Percentiles rank a stretch among this genome's conserved stretches.
Conservation (phyloP, 2,113 vertebrate species). For the Eclectus roratus region DNA sequence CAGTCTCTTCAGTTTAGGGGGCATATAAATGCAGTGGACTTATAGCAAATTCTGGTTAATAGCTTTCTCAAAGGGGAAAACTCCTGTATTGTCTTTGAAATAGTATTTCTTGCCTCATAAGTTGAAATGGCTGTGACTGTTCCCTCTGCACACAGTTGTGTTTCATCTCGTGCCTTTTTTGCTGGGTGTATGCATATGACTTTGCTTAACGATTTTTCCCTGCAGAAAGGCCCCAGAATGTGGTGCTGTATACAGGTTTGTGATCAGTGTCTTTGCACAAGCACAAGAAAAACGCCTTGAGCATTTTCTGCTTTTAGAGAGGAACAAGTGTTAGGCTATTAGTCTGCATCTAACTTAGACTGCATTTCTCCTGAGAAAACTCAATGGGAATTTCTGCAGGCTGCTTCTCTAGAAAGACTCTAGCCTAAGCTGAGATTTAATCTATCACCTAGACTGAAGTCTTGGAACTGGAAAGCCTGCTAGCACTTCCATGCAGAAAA, state of each 20-base stretch:
- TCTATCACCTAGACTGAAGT: background rate
- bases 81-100: conserved; percentile 66
- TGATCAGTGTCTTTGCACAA: conserved; percentile 58
- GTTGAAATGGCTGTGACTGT: conserved; percentile 57
- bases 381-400: conserved; percentile 2
- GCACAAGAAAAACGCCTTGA: conserved; percentile 60
- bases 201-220: conserved; percentile 68
- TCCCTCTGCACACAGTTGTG: conserved; percentile 15
- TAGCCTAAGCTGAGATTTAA: conserved; percentile 32
- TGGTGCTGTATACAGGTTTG: conserved; percentile 24
- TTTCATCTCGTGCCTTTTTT: conserved; percentile 49
- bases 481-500: background rate
- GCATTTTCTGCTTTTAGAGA: conserved; percentile 65
- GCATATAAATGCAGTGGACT: conserved; percentile 49
- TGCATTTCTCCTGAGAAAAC: conserved; percentile 59
- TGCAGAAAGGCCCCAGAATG: conserved; percentile 41
- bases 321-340: conserved; percentile 64
- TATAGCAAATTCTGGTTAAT: conserved; percentile 62
- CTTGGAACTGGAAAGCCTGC: background rate
- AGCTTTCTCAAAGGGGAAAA: conserved; percentile 62
- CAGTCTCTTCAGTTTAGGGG: conserved; percentile 46
- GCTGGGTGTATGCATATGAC: conserved; percentile 38
- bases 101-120: conserved; percentile 70
- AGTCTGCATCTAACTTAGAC: conserved; percentile 59
- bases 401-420: conserved; percentile 36